Evolutionary conservation across 2,888 invertebrate species (phyloP), one percentile per base, ranked within the genome.

Genomic region (Nephrotoma guestfalica): DNA sequence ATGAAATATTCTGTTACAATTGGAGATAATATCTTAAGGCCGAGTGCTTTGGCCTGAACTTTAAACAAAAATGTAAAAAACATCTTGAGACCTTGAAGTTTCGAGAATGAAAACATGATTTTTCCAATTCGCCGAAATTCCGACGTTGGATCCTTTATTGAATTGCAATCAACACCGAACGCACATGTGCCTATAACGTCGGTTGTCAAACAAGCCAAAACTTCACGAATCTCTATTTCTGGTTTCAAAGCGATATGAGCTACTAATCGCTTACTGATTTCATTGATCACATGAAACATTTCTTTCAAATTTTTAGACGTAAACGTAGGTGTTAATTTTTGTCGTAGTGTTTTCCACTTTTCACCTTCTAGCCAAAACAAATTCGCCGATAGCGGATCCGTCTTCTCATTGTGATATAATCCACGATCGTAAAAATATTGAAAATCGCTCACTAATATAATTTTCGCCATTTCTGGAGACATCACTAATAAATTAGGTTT

Each of bases 91-190:
- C 41, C 84, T n/a, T 84, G 41, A n/a, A 84, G 5, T 83, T 86
- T 87, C 0, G 87, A 85, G 15, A 87, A 47, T 41, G 86, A 87
- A 85, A 88, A 87, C 6, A 87, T 83, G 51, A 83, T 87, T 30
- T 86, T 87, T n/a, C 88, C 88, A 83, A 88, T 87, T 15, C 86
- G 87, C 6, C 89, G 88, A 87, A 91, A 90, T 83, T 89, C 88
- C 6, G 89, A 88, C 85, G 90, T 87, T 2, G 89, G 88, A 86
- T 90, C 88, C 40, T 88, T 88, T 83, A 91, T 89, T 45, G 89
- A 89, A 88, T 91, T 90, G 85, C 90, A 89, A 41, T 91, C 90
- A 3, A 91, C 88, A 0, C 91, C 91, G 88, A 91, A 91, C 4
- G 90, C 90, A 88, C 90, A 90, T 0, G 89, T 89, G n/a, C 91